phyloP scores from a whole-genome alignment of 2,113 vertebrate species.

The Gorsachius goisagi region DNA sequence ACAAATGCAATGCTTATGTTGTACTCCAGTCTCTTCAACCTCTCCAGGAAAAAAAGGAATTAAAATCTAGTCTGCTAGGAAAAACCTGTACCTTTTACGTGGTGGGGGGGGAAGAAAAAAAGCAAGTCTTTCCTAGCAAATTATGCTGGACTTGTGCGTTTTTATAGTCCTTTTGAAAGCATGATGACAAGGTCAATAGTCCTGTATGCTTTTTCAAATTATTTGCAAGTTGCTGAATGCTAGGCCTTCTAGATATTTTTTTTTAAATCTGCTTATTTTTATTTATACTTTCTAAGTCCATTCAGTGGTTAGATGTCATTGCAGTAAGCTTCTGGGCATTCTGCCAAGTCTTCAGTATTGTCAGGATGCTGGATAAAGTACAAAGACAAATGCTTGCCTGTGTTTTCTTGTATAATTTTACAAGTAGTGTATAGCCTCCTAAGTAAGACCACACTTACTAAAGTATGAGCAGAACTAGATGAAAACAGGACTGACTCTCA shows the following conservation, averaged over 20 bases:
- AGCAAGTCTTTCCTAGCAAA: background rate
- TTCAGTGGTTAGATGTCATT: slow-evolving; percentile 16
- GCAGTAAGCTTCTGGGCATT: slow-evolving; percentile 26
- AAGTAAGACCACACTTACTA: background rate
- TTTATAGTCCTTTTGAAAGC: background rate
- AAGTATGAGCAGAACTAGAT: background rate
- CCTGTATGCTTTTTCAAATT: background rate
- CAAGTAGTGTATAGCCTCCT: background rate
- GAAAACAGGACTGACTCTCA: background rate
- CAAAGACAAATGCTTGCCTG: background rate
- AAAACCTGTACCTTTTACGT: background rate
- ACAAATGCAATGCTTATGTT: background rate
- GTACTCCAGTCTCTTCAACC: background rate
- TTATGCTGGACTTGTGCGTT: background rate
- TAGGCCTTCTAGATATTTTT: background rate
- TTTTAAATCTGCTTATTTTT: background rate
- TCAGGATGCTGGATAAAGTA: slow-evolving; percentile 28
- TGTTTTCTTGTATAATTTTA: slow-evolving; percentile 16
- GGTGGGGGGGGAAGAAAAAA: background rate
- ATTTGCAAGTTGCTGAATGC: background rate
- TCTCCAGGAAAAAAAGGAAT: background rate
- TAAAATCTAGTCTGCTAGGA: background rate
- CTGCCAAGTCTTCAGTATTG: slow-evolving; percentile 40
- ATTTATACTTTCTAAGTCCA: background rate
- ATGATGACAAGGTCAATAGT: background rate